Evolutionary conservation across 2,888 invertebrate genomes (phyloP), one percentile per base, ranked within the genome.

Genomic region (Orthosia incerta): DNA sequence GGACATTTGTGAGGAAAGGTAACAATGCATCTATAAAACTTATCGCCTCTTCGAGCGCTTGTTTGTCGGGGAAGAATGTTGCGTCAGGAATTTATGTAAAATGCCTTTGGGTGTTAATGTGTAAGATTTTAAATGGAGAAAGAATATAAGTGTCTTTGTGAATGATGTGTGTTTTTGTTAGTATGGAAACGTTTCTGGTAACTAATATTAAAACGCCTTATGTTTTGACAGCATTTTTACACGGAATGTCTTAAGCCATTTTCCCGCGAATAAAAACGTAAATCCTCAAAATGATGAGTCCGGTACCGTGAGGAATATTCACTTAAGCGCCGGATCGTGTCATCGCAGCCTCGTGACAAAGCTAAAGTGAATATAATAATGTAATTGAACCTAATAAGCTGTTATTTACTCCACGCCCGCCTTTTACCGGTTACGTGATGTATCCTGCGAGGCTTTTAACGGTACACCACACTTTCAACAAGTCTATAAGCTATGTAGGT

Each of bases 11-110:
- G 74, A 84, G 85, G 69, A 83, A 85, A 89, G 89, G 89, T 87
- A 95, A 95, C 95, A 95, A 95, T 95, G 92, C 92, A 79, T 83
- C 94, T 91, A 95, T 95, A 95, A 95, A 95, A 94, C 84, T 92
- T 93, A 94, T 93, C 89, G 91, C 89, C 85, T 89, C 88, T 88
- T 86, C 85, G 86, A 87, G 83, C 76, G 87, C 85, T 76, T 86
- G 89, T 88, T 89, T 88, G 88, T 87, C 87, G 87, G 87, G 82
- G 76, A 74, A 85, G 84, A 88, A 89, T 87, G 85, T 85, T 82
- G 82, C 71, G 76, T 68, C 76, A 76, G 75, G 78, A 87, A 87
- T 88, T 86, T 86, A 86, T 86, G 87, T 74, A 77, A 83, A 86
- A 83, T 71, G 75, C 75, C 81, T 84, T 80, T 80, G 75, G 77